Conservation (phyloP, 92 coral and sea anemone genomes). For the Phenganax marumi region DNA sequence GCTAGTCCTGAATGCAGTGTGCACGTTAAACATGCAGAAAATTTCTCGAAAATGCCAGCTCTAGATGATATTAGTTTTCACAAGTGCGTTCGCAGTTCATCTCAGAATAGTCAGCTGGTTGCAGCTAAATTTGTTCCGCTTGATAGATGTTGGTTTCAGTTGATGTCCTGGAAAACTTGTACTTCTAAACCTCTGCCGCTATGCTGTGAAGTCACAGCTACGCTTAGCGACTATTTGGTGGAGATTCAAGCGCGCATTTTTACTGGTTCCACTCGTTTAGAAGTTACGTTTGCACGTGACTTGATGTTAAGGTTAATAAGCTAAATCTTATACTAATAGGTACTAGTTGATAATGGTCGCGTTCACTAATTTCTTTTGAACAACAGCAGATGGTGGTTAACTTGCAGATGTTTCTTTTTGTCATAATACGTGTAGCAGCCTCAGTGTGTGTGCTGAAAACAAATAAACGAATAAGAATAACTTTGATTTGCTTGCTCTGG, state of each 20-base stretch:
- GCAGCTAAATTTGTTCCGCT: conserved; percentile 12
- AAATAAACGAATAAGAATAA: too few species aligned
- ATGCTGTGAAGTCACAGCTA: conserved; percentile 33
- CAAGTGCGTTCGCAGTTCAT: conserved; percentile 1
- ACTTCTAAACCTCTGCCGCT: conserved; percentile 12
- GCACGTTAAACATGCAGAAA: neutral
- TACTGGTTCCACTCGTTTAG: conserved; percentile 1
- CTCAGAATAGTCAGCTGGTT: neutral
- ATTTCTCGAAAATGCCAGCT: neutral
- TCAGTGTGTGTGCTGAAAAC: too few species aligned
- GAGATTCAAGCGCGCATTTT: conserved; percentile 21
- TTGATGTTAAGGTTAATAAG: neutral
- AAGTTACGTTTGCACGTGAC: neutral
- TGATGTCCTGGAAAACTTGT: neutral
- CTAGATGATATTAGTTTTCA: conserved; percentile 1
- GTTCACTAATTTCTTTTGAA: neutral
- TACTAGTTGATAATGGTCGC: neutral
- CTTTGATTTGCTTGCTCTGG: too few species aligned
- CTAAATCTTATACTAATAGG: neutral
- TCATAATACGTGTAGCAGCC: too few species aligned
- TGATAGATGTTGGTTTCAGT: conserved; percentile 37
- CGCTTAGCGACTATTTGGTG: neutral
- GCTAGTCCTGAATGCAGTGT: conserved; percentile 31
- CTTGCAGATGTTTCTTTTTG: too few species aligned
- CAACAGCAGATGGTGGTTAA: neutral